phyloP scores from a whole-genome alignment of 2,888 invertebrate genomes.

The Plebejus argus region DNA sequence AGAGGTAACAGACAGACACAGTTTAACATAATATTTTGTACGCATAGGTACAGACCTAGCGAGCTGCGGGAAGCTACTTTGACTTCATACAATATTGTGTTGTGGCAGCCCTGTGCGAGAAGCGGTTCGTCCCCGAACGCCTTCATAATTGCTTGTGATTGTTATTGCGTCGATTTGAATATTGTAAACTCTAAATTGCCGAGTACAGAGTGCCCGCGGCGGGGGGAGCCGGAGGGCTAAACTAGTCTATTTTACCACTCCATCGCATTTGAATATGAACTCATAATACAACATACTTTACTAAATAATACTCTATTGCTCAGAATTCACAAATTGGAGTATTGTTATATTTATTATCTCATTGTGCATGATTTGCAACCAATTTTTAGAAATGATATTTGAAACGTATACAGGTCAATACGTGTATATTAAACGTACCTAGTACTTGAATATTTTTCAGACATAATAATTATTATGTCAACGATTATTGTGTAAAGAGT shows the following conservation, averaged over 20 bases:
- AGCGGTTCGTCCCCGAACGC: slow-evolving; percentile 44
- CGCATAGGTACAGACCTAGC: too few relatives aligned
- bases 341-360: too few relatives aligned
- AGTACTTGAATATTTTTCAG: too few relatives aligned
- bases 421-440: too few relatives aligned
- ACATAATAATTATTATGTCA: too few relatives aligned
- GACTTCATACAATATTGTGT: neutral
- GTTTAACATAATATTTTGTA: too few relatives aligned
- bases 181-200: slow-evolving; percentile 57
- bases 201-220: slow-evolving; percentile 54
- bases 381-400: too few relatives aligned
- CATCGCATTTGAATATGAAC: neutral
- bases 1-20: too few relatives aligned
- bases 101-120: neutral
- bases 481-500: too few relatives aligned
- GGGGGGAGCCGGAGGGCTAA: slow-evolving; percentile 47
- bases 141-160: slow-evolving; percentile 57
- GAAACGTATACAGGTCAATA: too few relatives aligned
- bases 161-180: slow-evolving; percentile 59
- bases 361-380: too few relatives aligned
- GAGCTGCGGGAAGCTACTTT: neutral
- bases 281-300: neutral
- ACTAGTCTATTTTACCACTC: slow-evolving; percentile 29
- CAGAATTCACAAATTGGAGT: too few relatives aligned
- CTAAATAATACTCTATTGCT: neutral